Evolutionary conservation across 2,888 invertebrate genomes (phyloP).

Genomic region (Sympetrum striolatum): DNA sequence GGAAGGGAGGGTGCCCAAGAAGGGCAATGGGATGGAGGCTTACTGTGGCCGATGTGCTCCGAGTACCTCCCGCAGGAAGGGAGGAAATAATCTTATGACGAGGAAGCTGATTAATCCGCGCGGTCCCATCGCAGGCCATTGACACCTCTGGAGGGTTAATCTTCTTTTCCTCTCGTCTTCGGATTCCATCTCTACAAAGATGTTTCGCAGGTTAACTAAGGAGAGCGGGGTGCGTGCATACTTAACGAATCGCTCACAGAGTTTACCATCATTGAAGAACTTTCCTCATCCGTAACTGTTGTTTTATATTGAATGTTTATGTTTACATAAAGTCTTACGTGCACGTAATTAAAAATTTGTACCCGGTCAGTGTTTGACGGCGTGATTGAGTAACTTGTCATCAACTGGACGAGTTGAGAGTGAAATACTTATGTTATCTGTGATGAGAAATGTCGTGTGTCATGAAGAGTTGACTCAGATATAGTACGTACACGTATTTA

Average conservation of each 20-base stretch:
- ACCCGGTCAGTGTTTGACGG: no score
- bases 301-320: no score
- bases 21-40: background rate
- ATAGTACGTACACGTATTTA: no score
- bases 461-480: no score
- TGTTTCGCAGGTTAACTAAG: background rate
- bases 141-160: background rate
- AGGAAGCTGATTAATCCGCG: constrained; percentile 1
- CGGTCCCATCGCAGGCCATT: background rate
- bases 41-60: background rate
- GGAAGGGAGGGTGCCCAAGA: background rate
- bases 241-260: no score
- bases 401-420: no score
- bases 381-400: no score
- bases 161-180: background rate
- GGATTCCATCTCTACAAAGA: background rate
- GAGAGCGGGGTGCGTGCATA: background rate
- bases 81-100: constrained; percentile 19
- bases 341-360: no score
- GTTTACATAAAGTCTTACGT: no score
- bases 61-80: background rate
- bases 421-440: no score
- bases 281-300: no score
- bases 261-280: background rate
- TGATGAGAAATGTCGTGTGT: no score